A percentile compares a stretch with the other conserved stretches of the same genome.
Conservation (phyloP, 2,888 invertebrate genomes). For the Eumerus sabulonum region DNA sequence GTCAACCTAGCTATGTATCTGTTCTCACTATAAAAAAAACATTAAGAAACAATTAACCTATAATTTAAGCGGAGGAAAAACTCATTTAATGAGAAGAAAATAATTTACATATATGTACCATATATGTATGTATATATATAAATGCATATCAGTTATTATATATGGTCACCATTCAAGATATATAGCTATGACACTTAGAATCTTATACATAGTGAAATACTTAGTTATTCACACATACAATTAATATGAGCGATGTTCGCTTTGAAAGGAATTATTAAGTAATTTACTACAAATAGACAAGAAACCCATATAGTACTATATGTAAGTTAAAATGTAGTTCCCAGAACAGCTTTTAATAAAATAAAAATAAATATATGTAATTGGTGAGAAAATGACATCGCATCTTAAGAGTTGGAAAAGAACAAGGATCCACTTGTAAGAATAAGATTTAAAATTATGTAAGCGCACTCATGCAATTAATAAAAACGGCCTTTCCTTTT, state of each 20-base stretch:
- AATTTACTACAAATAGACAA: slow-evolving; percentile 28
- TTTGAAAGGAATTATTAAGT: slow-evolving; percentile 40
- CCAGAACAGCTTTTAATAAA: slow-evolving; percentile 57
- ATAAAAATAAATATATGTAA: no score
- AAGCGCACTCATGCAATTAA: slow-evolving; percentile 62
- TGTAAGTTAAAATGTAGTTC: slow-evolving; percentile 51
- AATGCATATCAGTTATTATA: slow-evolving; percentile 57
- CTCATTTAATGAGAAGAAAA: not conserved
- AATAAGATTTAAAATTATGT: slow-evolving; percentile 55
- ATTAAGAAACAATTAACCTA: slow-evolving; percentile 5
- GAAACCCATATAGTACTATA: slow-evolving; percentile 32
- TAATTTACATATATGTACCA: slow-evolving; percentile 17
- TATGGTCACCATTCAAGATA: slow-evolving; percentile 45
- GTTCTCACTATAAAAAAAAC: slow-evolving; percentile 28
- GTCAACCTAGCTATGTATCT: slow-evolving; percentile 38
- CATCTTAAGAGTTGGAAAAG: slow-evolving; percentile 71
- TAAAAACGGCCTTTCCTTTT: slow-evolving; percentile 63
- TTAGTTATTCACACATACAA: slow-evolving; percentile 48
- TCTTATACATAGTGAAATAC: slow-evolving; percentile 50
- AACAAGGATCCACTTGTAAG: slow-evolving; percentile 38
- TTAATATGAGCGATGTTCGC: slow-evolving; percentile 60
- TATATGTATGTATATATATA: slow-evolving; percentile 34
- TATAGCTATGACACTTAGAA: slow-evolving; percentile 42
- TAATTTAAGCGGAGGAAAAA: slow-evolving; percentile 29
- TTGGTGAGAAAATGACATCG: slow-evolving; percentile 67